Conservation (phyloP, 2,888 invertebrate species). For the Dryococelus australis region DNA sequence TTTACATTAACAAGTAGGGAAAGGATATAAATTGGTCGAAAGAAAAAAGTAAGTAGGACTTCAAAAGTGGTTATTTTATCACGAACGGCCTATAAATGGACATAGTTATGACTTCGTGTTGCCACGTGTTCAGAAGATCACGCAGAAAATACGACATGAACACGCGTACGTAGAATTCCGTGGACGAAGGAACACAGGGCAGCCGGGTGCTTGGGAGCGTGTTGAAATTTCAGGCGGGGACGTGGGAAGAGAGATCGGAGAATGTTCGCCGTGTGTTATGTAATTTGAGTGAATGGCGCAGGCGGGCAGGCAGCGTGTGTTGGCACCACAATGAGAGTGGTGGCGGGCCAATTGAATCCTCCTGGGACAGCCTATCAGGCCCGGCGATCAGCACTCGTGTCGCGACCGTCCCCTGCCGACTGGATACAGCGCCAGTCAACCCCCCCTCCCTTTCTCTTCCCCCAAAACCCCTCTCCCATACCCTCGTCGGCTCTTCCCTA, state of each 20-base stretch:
- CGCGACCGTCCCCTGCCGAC: background rate
- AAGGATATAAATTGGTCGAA: no score
- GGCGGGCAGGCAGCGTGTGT: background rate
- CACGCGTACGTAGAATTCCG: no score
- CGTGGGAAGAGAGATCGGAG: background rate
- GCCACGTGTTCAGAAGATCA: no score
- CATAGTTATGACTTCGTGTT: no score
- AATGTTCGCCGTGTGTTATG: background rate
- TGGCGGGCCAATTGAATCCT: conserved; percentile 16
- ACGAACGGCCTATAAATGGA: no score
- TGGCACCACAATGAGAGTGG: conserved; percentile 6
- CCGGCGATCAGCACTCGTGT: background rate
- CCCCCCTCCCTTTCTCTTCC: background rate
- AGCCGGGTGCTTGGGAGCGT: background rate
- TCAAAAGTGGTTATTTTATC: no score
- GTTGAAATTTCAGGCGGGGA: background rate
- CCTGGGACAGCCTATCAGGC: background rate
- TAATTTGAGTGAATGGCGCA: conserved; percentile 5
- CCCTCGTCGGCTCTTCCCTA: background rate
- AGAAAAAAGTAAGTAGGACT: no score
- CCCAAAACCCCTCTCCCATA: background rate
- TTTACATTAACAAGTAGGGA: no score
- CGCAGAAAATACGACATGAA: no score
- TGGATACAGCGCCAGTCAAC: background rate
- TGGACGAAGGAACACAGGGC: no score